phyloP scores from a whole-genome alignment of 2,888 invertebrate species.

The Cheilosia impressa region DNA sequence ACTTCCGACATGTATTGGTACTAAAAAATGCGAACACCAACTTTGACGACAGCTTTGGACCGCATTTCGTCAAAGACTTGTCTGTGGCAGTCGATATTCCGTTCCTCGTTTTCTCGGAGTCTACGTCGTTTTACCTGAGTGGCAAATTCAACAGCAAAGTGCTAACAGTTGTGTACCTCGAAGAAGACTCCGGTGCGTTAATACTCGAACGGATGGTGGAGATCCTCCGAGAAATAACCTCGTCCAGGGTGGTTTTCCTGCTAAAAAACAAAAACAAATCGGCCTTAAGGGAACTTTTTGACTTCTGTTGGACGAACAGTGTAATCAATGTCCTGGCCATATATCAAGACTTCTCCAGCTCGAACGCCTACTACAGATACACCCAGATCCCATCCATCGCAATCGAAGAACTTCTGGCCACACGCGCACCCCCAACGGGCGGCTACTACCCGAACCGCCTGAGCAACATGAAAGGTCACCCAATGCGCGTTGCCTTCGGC shows the following conservation, averaged over 20 bases:
- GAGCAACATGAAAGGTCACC: constrained; percentile 77
- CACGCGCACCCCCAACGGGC: not conserved
- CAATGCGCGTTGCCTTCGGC: constrained; percentile 77
- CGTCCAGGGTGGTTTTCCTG: constrained; percentile 78
- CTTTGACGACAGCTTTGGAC: not conserved
- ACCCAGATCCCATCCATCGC: constrained; percentile 78
- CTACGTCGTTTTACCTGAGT: constrained; percentile 76
- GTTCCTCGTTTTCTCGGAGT: constrained; percentile 77
- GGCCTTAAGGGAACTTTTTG: constrained; percentile 76
- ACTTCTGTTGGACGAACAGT: constrained; percentile 77
- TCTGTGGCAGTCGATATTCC: constrained; percentile 73
- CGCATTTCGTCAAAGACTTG: constrained; percentile 27
- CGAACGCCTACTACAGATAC: constrained; percentile 77
- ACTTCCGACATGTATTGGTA: constrained; percentile 30
- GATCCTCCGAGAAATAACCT: constrained; percentile 78
- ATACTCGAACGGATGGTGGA: constrained; percentile 76
- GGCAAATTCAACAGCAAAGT: constrained; percentile 71
- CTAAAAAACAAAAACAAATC: constrained; percentile 30
- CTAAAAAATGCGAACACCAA: constrained; percentile 14
- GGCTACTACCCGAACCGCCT: constrained; percentile 77
- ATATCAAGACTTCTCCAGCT: constrained; percentile 76
- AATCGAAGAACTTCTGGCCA: constrained; percentile 70
- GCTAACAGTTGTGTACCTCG: constrained; percentile 77
- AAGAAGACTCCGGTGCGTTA: constrained; percentile 56
- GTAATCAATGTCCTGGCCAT: constrained; percentile 79